phyloP scores from a whole-genome alignment of 2,888 invertebrate species.

The Encarsia formosa region DNA sequence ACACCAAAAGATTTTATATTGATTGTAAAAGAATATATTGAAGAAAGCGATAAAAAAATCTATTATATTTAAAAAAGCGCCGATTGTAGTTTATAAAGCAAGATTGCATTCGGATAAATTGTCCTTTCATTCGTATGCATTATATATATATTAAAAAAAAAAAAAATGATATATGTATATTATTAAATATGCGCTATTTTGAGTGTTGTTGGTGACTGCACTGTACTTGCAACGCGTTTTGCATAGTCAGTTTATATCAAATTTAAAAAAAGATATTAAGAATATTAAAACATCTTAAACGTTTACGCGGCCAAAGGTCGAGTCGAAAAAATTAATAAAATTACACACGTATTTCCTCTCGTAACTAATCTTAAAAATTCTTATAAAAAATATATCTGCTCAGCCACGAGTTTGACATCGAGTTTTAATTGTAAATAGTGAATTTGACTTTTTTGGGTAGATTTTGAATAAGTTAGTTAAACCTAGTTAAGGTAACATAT shows the following conservation, averaged over 20 bases:
- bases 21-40: too few relatives aligned
- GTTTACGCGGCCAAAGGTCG: conserved; percentile 13
- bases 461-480: conserved; percentile 7
- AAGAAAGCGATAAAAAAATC: too few relatives aligned
- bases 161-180: conserved; percentile 26
- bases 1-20: too few relatives aligned
- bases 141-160: conserved; percentile 27
- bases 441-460: conserved; percentile 9
- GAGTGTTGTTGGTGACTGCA: conserved; percentile 25
- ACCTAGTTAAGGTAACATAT: conserved; percentile 10
- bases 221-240: conserved; percentile 21
- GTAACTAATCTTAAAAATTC: conserved; percentile 4
- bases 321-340: conserved; percentile 19
- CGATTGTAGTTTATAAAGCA: conserved; percentile 30
- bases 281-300: conserved; percentile 14
- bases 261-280: too few relatives aligned
- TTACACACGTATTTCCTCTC: conserved; percentile 22
- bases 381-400: neutral
- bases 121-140: conserved; percentile 29
- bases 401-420: conserved; percentile 1
- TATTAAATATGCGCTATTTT: conserved; percentile 26
- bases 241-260: conserved; percentile 18
- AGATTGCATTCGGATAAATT: conserved; percentile 35
- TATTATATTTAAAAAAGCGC: neutral
- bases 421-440: conserved; percentile 15